Percentiles rank a stretch among this genome's conserved stretches.
Conservation (phyloP, 37 sponge, comb jelly and placozoan genomes). For the Spongia lamella region DNA sequence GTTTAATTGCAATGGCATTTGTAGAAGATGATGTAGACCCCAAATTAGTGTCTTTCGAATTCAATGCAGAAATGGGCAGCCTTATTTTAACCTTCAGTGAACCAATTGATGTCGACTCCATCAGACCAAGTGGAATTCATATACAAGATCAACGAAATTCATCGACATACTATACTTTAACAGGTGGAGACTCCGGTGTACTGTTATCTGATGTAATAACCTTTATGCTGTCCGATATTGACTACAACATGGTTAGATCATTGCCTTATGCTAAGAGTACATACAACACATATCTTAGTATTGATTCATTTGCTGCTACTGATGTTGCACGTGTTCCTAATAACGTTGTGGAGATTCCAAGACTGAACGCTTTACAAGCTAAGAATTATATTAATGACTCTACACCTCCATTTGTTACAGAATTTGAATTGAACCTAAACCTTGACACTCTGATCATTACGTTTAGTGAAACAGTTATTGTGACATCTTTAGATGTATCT, state of each 20-base stretch:
- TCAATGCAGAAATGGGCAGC: conserved; percentile 55
- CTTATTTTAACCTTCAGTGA: conserved; percentile 78
- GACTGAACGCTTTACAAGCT: conserved; percentile 39
- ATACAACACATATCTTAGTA: conserved; percentile 69
- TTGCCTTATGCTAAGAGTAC: conserved; percentile 47
- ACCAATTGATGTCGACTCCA: conserved; percentile 59
- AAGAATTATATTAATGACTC: conserved; percentile 33
- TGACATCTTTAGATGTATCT: conserved; percentile 36
- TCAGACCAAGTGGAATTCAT: conserved; percentile 61
- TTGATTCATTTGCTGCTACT: conserved; percentile 51
- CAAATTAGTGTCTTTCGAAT: conserved; percentile 36
- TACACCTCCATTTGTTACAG: conserved; percentile 46
- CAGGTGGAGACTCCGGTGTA: conserved; percentile 54
- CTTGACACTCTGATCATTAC: conserved; percentile 58
- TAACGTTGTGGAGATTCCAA: conserved; percentile 38
- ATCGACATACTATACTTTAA: conserved; percentile 54
- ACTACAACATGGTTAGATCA: conserved; percentile 55
- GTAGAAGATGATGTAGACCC: conserved; percentile 51
- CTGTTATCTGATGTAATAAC: conserved; percentile 39
- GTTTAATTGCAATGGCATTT: conserved; percentile 69
- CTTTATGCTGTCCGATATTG: conserved; percentile 47
- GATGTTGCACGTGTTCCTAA: conserved; percentile 72
- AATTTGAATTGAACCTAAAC: conserved; percentile 61
- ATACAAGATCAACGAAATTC: conserved; percentile 55
- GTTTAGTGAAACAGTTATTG: conserved; percentile 67